Evolutionary conservation across 1,140 invertebrate species (phyloP).

Genomic region (Sitophilus oryzae): DNA sequence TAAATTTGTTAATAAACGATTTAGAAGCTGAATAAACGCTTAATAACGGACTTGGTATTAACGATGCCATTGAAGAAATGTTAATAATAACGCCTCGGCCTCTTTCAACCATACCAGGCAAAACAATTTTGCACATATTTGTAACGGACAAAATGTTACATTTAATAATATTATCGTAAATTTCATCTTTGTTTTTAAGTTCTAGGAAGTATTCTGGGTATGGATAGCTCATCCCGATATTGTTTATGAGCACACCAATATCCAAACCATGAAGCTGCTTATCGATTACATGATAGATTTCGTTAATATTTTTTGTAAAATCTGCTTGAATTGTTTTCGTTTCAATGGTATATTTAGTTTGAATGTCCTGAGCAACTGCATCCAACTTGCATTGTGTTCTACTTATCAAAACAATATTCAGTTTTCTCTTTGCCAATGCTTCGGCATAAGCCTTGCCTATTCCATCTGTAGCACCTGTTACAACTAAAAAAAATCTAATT

Average conservation of each 20-base stretch:
- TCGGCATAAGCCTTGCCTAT: constrained; percentile 86
- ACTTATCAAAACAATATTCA: constrained; percentile 86
- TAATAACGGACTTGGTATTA: constrained; percentile 75
- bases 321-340: constrained; percentile 80
- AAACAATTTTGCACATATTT: constrained; percentile 75
- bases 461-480: constrained; percentile 89
- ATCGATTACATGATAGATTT: constrained; percentile 72
- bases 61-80: constrained; percentile 77
- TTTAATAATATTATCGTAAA: constrained; percentile 58
- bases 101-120: constrained; percentile 84
- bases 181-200: constrained; percentile 54
- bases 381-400: constrained; percentile 77
- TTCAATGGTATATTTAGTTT: constrained; percentile 66
- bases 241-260: constrained; percentile 90
- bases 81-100: constrained; percentile 87
- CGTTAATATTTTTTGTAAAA: constrained; percentile 60
- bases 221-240: constrained; percentile 88
- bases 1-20: constrained; percentile 82
- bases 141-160: constrained; percentile 71
- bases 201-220: constrained; percentile 81
- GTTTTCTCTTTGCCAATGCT: constrained; percentile 70
- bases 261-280: constrained; percentile 72
- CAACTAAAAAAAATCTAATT: constrained; percentile 53
- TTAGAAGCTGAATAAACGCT: constrained; percentile 87
- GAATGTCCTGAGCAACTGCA: constrained; percentile 72